Conservation (phyloP, 2,113 vertebrate species). For the Trichomycterus rosablanca region DNA sequence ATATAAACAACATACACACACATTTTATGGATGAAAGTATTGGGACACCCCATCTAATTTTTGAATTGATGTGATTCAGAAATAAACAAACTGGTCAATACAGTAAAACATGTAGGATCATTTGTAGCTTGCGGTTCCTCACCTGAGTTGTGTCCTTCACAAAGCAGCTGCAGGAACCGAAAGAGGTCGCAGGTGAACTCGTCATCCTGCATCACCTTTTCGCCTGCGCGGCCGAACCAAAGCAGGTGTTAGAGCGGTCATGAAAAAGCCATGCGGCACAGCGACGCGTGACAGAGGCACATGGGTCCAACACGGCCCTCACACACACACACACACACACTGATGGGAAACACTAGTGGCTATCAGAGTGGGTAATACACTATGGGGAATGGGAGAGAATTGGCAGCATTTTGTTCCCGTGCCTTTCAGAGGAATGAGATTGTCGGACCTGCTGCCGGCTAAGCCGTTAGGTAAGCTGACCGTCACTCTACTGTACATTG, state of each 20-base stretch:
- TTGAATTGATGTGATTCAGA: no score
- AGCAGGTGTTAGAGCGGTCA: constrained; percentile 33
- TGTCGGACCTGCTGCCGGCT: no score
- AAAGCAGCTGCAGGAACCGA: constrained; percentile 92
- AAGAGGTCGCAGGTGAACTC: constrained; percentile 97
- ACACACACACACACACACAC: constrained; percentile 14
- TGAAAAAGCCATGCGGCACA: constrained; percentile 29
- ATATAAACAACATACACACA: background rate
- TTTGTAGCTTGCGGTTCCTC: constrained; percentile 45
- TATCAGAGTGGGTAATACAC: no score
- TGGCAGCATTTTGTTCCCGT: constrained; percentile 62
- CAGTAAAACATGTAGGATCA: no score
- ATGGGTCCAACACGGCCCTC: constrained; percentile 47
- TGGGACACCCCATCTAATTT: no score
- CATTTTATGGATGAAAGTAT: no score
- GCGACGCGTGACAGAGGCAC: constrained; percentile 60
- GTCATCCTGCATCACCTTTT: constrained; percentile 94
- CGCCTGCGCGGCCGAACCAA: constrained; percentile 72
- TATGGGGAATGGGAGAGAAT: constrained; percentile 14
- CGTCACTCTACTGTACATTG: no score
- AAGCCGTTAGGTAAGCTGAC: no score
- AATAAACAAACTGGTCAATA: no score
- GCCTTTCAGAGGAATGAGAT: no score
- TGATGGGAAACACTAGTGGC: constrained; percentile 31
- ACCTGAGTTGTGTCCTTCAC: constrained; percentile 96